phyloP scores from a whole-genome alignment of 1,140 invertebrate genomes.

The Microplitis mediator region DNA sequence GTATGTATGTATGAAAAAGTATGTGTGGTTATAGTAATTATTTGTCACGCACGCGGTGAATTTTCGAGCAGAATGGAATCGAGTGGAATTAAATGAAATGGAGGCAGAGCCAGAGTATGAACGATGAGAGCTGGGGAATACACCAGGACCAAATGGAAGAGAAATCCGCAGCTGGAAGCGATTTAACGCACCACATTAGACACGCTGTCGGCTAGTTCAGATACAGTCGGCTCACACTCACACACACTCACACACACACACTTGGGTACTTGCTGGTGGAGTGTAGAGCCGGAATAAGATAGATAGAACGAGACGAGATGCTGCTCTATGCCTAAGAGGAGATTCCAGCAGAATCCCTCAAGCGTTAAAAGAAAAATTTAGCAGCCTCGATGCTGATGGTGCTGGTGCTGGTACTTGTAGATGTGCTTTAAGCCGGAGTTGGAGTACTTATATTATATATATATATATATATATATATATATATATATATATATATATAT shows the following conservation, averaged over 20 bases:
- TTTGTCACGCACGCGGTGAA: slow-evolving; percentile 1
- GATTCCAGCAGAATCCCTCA: slow-evolving; percentile 4
- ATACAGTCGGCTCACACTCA: neutral
- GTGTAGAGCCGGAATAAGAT: too few relatives aligned
- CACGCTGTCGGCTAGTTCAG: slow-evolving; percentile 9
- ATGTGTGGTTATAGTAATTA: neutral
- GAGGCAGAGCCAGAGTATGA: neutral
- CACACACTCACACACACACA: neutral
- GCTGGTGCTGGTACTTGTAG: too few relatives aligned
- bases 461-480: too few relatives aligned
- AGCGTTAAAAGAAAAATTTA: too few relatives aligned
- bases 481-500: too few relatives aligned
- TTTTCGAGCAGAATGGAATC: neutral
- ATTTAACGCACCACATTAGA: slow-evolving; percentile 17
- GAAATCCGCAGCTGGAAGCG: slow-evolving; percentile 14
- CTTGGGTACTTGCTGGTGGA: neutral
- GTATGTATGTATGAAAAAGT: neutral
- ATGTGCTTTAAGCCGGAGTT: too few relatives aligned
- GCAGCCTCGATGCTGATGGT: too few relatives aligned
- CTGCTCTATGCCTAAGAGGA: neutral
- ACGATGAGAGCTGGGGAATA: neutral
- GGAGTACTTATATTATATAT: too few relatives aligned
- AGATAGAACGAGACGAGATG: too few relatives aligned
- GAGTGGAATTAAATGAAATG: neutral
- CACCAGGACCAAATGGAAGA: neutral